A percentile compares a stretch with the other conserved stretches of the same genome.
Evolutionary conservation across 2,888 invertebrate genomes (phyloP).

Genomic region (Erebia ligea): DNA sequence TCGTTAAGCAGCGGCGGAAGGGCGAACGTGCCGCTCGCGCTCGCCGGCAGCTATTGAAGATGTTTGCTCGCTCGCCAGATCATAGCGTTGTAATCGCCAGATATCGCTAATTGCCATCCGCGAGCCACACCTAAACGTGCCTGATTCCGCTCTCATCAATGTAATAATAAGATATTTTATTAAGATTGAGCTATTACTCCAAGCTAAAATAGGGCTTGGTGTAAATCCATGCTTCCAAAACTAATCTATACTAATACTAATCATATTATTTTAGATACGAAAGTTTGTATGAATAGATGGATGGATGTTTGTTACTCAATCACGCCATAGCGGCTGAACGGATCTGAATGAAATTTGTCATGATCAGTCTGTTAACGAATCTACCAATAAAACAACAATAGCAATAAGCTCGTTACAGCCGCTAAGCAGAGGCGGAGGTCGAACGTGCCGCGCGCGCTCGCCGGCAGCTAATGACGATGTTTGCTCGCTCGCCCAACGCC

Average conservation of each 20-base stretch:
- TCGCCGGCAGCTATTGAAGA: neutral
- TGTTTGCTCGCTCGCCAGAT: neutral
- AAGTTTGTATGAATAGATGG: too few relatives aligned
- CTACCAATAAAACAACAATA: neutral
- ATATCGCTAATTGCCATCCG: neutral
- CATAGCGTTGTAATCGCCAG: neutral
- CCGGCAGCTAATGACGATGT: neutral
- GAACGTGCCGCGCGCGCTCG: neutral
- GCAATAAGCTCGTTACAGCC: neutral
- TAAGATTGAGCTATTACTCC: too few relatives aligned
- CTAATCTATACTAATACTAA: too few relatives aligned
- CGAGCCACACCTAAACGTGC: slow-evolving; percentile 1
- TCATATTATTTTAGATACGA: too few relatives aligned
- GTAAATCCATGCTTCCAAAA: too few relatives aligned
- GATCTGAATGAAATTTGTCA: too few relatives aligned
- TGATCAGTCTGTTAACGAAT: too few relatives aligned
- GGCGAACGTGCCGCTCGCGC: neutral
- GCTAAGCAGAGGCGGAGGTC: neutral
- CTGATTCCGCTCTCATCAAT: too few relatives aligned
- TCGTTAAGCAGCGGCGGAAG: neutral
- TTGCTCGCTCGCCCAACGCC: neutral
- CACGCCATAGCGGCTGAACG: too few relatives aligned
- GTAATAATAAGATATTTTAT: neutral
- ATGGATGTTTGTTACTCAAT: too few relatives aligned
- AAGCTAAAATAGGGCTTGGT: too few relatives aligned